A percentile compares a stretch with the other conserved stretches of the same genome.
These are phyloP conservation scores for Hyposoter didymator DNA, from an alignment of 2,888 invertebrate species.

Conservation along the genomic window DNA sequence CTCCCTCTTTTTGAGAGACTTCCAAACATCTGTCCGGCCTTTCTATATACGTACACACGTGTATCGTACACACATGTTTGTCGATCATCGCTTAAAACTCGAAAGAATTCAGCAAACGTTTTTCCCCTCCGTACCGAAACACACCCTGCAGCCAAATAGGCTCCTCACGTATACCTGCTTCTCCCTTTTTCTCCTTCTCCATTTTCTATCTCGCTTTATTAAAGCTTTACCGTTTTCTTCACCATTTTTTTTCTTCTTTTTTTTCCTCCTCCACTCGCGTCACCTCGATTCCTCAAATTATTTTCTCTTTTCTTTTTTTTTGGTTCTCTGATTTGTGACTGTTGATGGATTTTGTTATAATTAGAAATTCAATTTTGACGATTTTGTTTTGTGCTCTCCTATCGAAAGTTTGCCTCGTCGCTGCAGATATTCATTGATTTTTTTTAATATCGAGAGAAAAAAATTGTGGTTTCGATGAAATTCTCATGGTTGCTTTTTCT, in stretches of 20 bases:
- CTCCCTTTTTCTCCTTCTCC: conserved; percentile 22
- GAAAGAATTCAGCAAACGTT: conserved; percentile 20
- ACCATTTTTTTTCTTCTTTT: not conserved
- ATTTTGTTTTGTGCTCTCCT: not conserved
- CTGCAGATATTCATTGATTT: not conserved
- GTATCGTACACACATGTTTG: not conserved
- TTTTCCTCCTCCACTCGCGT: not conserved
- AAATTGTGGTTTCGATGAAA: not conserved
- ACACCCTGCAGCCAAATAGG: conserved; percentile 9
- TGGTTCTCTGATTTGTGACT: not conserved
- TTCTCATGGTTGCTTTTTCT: conserved; percentile 16
- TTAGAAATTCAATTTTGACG: not conserved
- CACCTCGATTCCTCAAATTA: not conserved
- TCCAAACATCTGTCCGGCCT: conserved; percentile 19
- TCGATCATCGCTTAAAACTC: not conserved
- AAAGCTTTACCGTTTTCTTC: conserved; percentile 4
- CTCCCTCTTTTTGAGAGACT: not conserved
- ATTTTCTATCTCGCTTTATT: not conserved
- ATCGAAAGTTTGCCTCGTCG: not conserved
- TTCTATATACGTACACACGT: conserved; percentile 7
- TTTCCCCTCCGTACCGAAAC: conserved; percentile 18
- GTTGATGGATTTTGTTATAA: not conserved
- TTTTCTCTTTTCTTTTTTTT: not conserved
- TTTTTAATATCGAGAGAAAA: not conserved
- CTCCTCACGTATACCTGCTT: conserved; percentile 31